Conservation (phyloP, 1,140 invertebrate species). For the Orius insidiosus region DNA sequence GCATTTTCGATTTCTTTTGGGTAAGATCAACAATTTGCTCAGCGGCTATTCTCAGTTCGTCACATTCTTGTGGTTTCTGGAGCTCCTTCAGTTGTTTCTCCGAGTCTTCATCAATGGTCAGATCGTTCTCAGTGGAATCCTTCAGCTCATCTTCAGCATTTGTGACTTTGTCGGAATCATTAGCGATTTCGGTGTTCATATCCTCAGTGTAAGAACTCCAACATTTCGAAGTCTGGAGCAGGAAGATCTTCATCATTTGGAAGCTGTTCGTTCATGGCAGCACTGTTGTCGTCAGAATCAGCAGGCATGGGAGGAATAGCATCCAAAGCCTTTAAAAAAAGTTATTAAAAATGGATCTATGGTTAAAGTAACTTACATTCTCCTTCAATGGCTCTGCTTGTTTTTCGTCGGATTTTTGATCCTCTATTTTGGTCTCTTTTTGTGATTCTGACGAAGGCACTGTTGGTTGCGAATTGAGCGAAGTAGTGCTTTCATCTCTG, state of each 20-base stretch:
- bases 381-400: neutral
- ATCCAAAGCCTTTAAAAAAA: neutral
- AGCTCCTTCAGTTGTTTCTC: constrained; percentile 1
- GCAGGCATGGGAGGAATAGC: neutral
- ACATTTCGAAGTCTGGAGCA: constrained; percentile 14
- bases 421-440: constrained; percentile 2
- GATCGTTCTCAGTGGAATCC: constrained; percentile 9
- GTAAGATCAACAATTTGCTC: neutral
- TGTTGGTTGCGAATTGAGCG: no score
- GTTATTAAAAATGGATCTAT: neutral
- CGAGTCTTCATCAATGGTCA: constrained; percentile 14
- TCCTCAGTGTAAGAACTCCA: constrained; percentile 18
- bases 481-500: neutral
- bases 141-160: neutral
- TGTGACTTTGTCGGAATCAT: neutral
- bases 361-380: neutral
- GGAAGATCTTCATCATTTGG: constrained; percentile 14
- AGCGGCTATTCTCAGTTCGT: neutral
- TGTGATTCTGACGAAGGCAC: no score
- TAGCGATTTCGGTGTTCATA: constrained; percentile 14
- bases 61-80: constrained; percentile 3
- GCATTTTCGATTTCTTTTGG: constrained; percentile 22
- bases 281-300: constrained; percentile 8
- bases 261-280: neutral
- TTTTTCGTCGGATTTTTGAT: constrained; percentile 3